Base-by-base conservation (phyloP, 2,888 invertebrate genomes). In the Acanthopleura granulata region DNA sequence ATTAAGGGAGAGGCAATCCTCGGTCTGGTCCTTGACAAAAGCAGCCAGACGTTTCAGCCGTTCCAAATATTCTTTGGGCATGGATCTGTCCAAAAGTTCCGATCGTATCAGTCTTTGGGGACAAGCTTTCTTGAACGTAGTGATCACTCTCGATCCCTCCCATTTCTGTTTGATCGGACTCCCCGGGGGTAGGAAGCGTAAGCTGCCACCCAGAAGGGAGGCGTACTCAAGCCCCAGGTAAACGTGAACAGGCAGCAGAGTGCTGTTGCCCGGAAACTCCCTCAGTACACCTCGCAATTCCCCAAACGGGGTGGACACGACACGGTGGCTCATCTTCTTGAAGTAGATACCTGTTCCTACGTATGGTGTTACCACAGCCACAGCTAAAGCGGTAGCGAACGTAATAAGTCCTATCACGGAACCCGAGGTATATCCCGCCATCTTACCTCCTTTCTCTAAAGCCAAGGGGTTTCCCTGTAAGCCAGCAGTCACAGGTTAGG, bases 1-100 rank as follows among this genome's bases (percentile, higher is more conserved):
- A 91, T 99, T 99, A 92, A 99, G 93, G 90, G 97, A 97, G 78
- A 99, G 93, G 89, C 99, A 99, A 92, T 99, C 98, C 92, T 99
- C 99, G 87, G 96, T 96, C 92, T 98, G 97, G 90, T 97, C 96
- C 90, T 94, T 94, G 84, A 98, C 92, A 89, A 87, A 66, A 16
- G 6, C 29, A 25, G 66, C 22, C 84, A 98, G 91, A 87, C 97
- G 93, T 88, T 94, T 94, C 84, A 98, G 92, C 88, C 97, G 96
- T 89, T 97, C 96, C 84, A 96, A 92, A 73, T 97, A 93, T 72
- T 97, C 97, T 88, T 94, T 95, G 15, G 98, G 97, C 95, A 98
- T 97, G 85, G 62, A 85, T 76, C 76, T 86, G 81, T 81, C 84
- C 16, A 85, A 81, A 27, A 95, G 95, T 90, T 97, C 96, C 80